phyloP scores from a whole-genome alignment of 37 sponge, comb jelly and placozoan genomes.

The Tethya wilhelma region DNA sequence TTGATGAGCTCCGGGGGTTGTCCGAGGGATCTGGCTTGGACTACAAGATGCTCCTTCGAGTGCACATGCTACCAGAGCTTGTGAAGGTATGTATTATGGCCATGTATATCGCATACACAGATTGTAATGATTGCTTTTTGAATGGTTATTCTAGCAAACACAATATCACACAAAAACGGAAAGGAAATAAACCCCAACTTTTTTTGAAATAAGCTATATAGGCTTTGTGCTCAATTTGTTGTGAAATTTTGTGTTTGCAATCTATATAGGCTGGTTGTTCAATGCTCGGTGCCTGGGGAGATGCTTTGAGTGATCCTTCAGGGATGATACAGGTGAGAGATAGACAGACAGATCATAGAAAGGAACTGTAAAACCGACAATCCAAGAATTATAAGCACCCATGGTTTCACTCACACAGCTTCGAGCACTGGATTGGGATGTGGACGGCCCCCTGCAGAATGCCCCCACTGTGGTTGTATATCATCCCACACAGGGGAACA shows the following conservation, averaged over 20 bases:
- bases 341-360: too few species aligned
- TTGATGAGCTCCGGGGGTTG: constrained; percentile 55
- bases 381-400: background rate
- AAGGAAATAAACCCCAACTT: too few species aligned
- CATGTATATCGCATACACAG: background rate
- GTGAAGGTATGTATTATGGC: constrained; percentile 31
- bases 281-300: constrained; percentile 73
- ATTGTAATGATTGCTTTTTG: background rate
- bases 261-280: constrained; percentile 56
- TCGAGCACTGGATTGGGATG: constrained; percentile 70
- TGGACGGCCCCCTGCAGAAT: constrained; percentile 50
- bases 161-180: too few species aligned
- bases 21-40: constrained; percentile 57
- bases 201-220: too few species aligned
- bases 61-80: constrained; percentile 74
- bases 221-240: too few species aligned
- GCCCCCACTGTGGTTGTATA: constrained; percentile 62
- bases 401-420: constrained; percentile 9
- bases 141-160: background rate
- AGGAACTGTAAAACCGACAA: background rate
- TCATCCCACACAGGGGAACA: constrained; percentile 62
- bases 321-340: constrained; percentile 34
- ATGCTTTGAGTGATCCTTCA: constrained; percentile 21
- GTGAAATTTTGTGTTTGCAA: too few species aligned
- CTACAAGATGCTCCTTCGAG: constrained; percentile 34